phyloP scores from a whole-genome alignment of 1,140 invertebrate species.

The Aradophagus sp. region DNA sequence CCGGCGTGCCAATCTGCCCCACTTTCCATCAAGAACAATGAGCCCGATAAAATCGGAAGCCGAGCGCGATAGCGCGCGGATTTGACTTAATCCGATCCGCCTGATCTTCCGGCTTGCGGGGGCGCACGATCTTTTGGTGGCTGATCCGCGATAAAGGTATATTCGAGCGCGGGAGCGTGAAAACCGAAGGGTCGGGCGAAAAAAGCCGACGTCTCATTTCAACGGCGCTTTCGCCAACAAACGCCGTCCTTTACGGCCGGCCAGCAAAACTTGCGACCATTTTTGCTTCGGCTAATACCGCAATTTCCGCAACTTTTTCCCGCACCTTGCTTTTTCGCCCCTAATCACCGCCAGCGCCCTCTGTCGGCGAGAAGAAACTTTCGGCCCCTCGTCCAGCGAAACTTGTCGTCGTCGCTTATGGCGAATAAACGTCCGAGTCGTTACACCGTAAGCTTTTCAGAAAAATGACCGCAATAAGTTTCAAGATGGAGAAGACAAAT shows the following conservation, averaged over 20 bases:
- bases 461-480: conserved; percentile 34
- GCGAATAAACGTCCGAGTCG: conserved; percentile 69
- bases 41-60: too few species aligned
- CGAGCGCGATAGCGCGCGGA: too few species aligned
- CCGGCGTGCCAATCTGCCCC: too few species aligned
- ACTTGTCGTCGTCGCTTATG: conserved; percentile 67
- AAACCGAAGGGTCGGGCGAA: too few species aligned
- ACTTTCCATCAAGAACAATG: too few species aligned
- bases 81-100: too few species aligned
- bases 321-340: conserved; percentile 60
- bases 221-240: conserved; percentile 36
- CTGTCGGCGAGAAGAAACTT: conserved; percentile 59
- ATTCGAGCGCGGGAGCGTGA: too few species aligned
- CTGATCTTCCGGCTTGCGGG: too few species aligned
- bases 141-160: too few species aligned
- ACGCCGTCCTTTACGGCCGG: conserved; percentile 15
- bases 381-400: conserved; percentile 69
- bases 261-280: conserved; percentile 38
- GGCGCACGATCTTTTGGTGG: too few species aligned
- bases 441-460: conserved; percentile 59
- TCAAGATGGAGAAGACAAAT: conserved; percentile 23
- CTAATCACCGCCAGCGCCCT: conserved; percentile 63
- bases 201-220: too few species aligned
- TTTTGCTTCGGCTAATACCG: conserved; percentile 71
- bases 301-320: conserved; percentile 66